Conservation (phyloP, 2,797 vertebrate species). For the Protosalanx chinensis region DNA sequence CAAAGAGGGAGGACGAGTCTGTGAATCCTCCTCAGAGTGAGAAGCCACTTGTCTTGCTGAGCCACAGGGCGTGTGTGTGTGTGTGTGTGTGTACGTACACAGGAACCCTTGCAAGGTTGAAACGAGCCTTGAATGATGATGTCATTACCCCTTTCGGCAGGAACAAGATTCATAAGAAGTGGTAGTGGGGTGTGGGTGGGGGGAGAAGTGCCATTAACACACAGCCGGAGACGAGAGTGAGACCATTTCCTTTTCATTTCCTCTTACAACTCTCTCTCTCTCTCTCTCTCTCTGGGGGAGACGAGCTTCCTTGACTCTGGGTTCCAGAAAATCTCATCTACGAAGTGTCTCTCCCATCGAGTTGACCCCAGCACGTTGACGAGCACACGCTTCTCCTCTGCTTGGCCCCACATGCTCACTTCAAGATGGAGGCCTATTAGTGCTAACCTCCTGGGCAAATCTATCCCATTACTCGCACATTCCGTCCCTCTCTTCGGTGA, state of each 20-base stretch:
- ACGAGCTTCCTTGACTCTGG: neutral
- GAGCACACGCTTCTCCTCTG: neutral
- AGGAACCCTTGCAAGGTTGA: neutral
- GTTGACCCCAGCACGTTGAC: neutral
- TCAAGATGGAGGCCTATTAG: neutral
- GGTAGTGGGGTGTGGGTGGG: too few relatives aligned
- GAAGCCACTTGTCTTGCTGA: neutral
- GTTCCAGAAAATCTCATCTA: neutral
- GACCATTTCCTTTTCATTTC: slow-evolving; percentile 52
- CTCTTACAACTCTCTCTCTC: neutral
- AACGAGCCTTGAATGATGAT: slow-evolving; percentile 43
- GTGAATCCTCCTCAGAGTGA: neutral
- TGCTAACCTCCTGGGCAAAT: neutral
- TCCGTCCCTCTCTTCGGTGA: neutral
- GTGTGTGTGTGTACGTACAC: neutral
- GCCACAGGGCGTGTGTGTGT: neutral
- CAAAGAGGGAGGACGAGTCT: neutral
- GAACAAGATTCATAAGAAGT: slow-evolving; percentile 24
- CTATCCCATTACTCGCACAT: neutral
- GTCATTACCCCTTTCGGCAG: slow-evolving; percentile 50
- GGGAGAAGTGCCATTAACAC: slow-evolving; percentile 51
- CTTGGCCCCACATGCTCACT: neutral
- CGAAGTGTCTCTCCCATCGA: neutral
- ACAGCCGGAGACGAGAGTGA: slow-evolving; percentile 50
- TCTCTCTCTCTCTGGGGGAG: neutral